Percentiles rank a stretch among this genome's conserved stretches.
Evolutionary conservation across 2,888 invertebrate genomes (phyloP).

Genomic region (Sarcophaga caerulescens): DNA sequence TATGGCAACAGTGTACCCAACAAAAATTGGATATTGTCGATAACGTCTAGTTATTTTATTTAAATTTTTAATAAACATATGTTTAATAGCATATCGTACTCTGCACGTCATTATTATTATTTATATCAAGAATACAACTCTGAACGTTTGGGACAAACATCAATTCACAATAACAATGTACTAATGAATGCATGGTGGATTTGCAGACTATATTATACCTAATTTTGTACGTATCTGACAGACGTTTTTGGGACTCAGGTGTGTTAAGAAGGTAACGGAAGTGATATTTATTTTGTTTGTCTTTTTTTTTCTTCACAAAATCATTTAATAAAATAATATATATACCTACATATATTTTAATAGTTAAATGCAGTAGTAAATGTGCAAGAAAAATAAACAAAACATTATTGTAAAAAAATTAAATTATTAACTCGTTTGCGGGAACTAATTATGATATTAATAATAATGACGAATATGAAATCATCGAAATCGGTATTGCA

Average conservation of each 20-base stretch:
- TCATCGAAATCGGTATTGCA: constrained; percentile 53
- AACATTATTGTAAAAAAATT: constrained; percentile 39
- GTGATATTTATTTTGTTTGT: constrained; percentile 46
- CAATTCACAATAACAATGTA: constrained; percentile 46
- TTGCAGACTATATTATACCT: constrained; percentile 34
- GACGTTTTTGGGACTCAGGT: constrained; percentile 73
- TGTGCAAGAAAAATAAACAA: constrained; percentile 65
- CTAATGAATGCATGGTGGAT: background rate
- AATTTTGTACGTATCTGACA: constrained; percentile 61
- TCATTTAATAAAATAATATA: constrained; percentile 48
- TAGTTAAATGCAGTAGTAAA: constrained; percentile 45
- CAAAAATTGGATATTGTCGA: too few relatives aligned
- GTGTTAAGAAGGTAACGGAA: constrained; percentile 72
- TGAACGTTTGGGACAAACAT: constrained; percentile 5
- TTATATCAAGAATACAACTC: constrained; percentile 46
- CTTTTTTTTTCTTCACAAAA: constrained; percentile 53
- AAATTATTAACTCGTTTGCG: constrained; percentile 68
- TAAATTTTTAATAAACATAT: too few relatives aligned
- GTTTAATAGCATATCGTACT: too few relatives aligned
- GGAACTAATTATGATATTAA: constrained; percentile 46
- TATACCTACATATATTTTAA: constrained; percentile 12
- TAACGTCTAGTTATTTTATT: too few relatives aligned
- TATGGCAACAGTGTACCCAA: too few relatives aligned
- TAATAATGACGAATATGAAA: constrained; percentile 51
- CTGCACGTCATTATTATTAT: background rate